Evolutionary conservation across 1,140 invertebrate genomes (phyloP).

Genomic region (Ceratosolen solmsi): DNA sequence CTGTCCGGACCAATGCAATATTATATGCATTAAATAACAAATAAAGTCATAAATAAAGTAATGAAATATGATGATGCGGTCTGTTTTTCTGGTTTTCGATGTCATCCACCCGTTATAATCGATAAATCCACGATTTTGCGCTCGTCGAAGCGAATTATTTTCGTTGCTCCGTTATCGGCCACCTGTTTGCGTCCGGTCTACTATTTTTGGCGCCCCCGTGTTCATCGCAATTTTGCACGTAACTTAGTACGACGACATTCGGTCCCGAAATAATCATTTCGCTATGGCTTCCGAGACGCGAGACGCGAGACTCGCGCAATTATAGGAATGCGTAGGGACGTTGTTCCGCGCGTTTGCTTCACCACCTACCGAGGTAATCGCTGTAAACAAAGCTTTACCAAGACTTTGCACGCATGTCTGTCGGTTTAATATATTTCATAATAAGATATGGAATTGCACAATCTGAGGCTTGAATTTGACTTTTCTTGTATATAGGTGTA

Average conservation of each 20-base stretch:
- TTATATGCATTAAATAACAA: no score
- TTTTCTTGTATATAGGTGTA: no score
- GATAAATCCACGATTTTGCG: no score
- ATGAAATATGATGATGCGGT: no score
- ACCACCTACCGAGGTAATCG: neutral
- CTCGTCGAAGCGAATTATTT: constrained; percentile 2
- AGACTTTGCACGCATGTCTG: neutral
- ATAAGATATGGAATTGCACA: neutral
- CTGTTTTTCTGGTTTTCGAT: no score
- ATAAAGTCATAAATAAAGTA: no score
- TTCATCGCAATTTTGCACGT: no score
- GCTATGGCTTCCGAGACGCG: neutral
- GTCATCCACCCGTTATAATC: no score
- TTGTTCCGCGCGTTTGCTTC: neutral
- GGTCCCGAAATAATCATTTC: constrained; percentile 1
- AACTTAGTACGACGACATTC: no score
- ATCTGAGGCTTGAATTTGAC: no score
- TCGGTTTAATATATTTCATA: neutral
- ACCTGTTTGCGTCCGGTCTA: constrained; percentile 1
- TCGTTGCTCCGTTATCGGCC: neutral
- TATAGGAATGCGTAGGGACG: neutral
- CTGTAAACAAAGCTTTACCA: neutral
- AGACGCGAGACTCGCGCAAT: neutral
- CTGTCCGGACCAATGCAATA: neutral
- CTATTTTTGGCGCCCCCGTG: neutral